A percentile compares a stretch with the other conserved stretches of the same genome.
Conservation (phyloP, 2,113 vertebrate species). For the Chiloscyllium plagiosum region DNA sequence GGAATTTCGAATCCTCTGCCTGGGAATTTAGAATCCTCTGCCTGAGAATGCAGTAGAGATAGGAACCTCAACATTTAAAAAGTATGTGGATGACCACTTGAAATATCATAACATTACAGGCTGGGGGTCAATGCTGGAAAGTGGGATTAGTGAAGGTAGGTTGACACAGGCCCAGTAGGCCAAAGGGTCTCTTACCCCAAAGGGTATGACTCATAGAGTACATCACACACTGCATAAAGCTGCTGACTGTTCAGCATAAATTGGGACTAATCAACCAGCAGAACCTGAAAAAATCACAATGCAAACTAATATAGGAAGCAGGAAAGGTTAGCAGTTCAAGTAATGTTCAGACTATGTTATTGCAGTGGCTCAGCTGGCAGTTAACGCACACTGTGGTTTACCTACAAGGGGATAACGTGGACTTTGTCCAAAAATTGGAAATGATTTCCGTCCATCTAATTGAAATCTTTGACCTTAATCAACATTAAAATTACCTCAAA, state of each 20-base stretch:
- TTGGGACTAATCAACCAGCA: background rate
- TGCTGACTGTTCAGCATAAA: background rate
- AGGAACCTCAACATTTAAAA: too few relatives aligned
- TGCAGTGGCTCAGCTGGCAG: background rate
- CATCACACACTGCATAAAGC: background rate
- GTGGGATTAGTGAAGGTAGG: too few relatives aligned
- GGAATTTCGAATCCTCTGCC: too few relatives aligned
- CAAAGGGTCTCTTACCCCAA: too few relatives aligned
- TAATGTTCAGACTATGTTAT: background rate
- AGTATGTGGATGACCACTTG: too few relatives aligned
- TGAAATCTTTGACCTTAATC: slow-evolving; percentile 20
- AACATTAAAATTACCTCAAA: background rate
- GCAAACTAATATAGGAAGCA: background rate
- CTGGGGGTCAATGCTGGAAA: too few relatives aligned
- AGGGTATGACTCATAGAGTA: background rate
- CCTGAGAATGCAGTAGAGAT: too few relatives aligned
- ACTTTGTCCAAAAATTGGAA: background rate
- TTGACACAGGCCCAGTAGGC: too few relatives aligned
- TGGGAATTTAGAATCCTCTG: too few relatives aligned
- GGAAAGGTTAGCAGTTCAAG: background rate
- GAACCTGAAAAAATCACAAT: background rate
- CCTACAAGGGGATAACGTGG: background rate
- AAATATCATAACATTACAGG: too few relatives aligned
- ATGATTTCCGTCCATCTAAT: background rate
- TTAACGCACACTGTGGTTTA: background rate